A percentile compares a stretch with the other conserved stretches of the same genome.
Evolutionary conservation across 2,888 invertebrate genomes (phyloP).

Genomic region (Scaptomyza tumidula): DNA sequence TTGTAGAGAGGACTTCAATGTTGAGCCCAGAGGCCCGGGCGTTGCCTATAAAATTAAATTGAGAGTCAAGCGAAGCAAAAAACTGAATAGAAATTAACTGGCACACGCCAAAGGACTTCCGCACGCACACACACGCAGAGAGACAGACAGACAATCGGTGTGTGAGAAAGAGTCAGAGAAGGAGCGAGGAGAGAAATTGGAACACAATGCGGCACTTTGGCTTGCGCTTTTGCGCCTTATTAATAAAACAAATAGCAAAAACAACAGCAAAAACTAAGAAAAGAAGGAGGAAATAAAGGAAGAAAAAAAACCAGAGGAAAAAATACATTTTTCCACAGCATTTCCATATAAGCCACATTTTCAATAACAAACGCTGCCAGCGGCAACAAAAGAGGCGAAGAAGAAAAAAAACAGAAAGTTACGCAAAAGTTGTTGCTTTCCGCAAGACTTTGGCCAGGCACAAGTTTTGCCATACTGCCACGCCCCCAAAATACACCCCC

Average conservation of each 20-base stretch:
- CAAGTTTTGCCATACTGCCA: conserved; percentile 27
- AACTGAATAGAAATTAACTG: conserved; percentile 64
- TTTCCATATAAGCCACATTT: conserved; percentile 75
- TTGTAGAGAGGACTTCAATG: conserved; percentile 13
- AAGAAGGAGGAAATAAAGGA: conserved; percentile 2
- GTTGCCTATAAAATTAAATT: conserved; percentile 72
- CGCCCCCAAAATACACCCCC: neutral
- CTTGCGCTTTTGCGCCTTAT: conserved; percentile 60
- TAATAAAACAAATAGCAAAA: conserved; percentile 75
- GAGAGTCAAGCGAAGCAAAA: conserved; percentile 55
- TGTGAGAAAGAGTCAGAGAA: neutral
- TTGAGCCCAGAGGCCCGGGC: conserved; percentile 49
- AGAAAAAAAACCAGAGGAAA: neutral
- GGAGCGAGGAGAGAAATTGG: conserved; percentile 13
- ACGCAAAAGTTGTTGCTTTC: conserved; percentile 74
- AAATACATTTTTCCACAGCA: conserved; percentile 50
- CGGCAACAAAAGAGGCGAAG: conserved; percentile 17
- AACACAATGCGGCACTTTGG: conserved; percentile 39
- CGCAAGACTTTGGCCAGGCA: conserved; percentile 56
- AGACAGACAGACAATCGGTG: conserved; percentile 21
- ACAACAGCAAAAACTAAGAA: neutral
- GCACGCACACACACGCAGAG: conserved; percentile 71
- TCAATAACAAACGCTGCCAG: conserved; percentile 64
- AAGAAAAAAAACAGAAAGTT: conserved; percentile 42
- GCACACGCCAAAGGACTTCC: conserved; percentile 67